A percentile compares a stretch with the other conserved stretches of the same genome.
Conservation (phyloP, 2,888 invertebrate genomes). For the Bimastos eiseni region DNA sequence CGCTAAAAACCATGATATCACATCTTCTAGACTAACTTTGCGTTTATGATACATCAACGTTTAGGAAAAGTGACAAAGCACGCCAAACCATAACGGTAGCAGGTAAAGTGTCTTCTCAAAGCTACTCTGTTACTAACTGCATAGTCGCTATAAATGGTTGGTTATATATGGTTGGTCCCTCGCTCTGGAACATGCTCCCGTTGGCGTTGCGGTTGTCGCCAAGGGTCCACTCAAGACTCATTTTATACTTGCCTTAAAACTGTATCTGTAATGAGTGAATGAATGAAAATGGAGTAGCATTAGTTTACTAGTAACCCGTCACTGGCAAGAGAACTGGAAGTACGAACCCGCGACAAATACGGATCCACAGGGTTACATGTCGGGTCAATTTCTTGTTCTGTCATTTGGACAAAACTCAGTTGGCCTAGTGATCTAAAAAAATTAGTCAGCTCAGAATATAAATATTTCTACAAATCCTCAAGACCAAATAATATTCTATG, state of each 20-base stretch:
- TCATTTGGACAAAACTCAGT: slow-evolving; percentile 30
- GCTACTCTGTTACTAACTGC: neutral
- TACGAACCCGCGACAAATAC: slow-evolving; percentile 40
- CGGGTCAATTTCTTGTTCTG: slow-evolving; percentile 46
- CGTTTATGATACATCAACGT: neutral
- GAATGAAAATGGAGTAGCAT: no score
- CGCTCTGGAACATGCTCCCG: no score
- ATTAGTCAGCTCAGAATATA: neutral
- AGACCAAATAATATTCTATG: neutral
- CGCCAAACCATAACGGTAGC: neutral
- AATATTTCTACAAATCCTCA: neutral
- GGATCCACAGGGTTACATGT: slow-evolving; percentile 56
- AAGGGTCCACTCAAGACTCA: no score
- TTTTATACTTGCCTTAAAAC: no score
- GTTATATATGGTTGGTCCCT: no score
- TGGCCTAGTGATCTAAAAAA: neutral
- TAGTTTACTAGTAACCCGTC: neutral
- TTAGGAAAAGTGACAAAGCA: neutral
- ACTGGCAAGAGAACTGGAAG: neutral
- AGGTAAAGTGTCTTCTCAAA: neutral
- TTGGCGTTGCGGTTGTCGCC: no score
- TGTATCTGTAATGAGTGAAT: no score
- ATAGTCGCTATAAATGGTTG: neutral
- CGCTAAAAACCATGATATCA: neutral
- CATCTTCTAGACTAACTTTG: neutral